Percentiles rank a stretch among this genome's conserved stretches.
These are phyloP conservation scores for Ptychodera flava DNA, from an alignment of 35 echinoderm and acorn worm genomes.

Conservation along the genomic window DNA sequence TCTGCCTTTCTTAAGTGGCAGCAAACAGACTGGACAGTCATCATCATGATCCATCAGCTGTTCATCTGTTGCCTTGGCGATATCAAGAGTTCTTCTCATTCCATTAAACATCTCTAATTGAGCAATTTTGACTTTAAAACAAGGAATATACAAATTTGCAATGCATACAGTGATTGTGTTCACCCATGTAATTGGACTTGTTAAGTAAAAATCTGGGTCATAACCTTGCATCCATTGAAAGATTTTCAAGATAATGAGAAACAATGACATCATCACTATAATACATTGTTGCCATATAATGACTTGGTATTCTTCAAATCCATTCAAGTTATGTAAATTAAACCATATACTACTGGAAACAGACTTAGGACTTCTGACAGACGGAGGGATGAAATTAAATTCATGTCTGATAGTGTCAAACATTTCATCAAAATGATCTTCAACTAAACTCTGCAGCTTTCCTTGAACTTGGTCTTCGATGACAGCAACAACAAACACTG, in stretches of 20 bases:
- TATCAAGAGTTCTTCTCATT: neutral
- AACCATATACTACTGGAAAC: neutral
- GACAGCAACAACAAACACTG: neutral
- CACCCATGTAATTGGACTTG: neutral
- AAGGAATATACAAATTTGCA: neutral
- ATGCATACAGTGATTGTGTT: neutral
- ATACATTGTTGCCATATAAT: neutral
- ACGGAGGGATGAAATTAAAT: neutral
- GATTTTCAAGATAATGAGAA: neutral
- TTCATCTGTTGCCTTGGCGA: neutral
- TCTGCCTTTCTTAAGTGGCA: neutral
- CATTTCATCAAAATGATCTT: neutral
- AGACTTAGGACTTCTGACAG: neutral
- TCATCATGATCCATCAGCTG: neutral
- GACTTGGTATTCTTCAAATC: neutral
- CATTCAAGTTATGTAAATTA: neutral
- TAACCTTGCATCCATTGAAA: neutral
- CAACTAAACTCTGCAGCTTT: neutral
- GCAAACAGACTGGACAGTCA: neutral
- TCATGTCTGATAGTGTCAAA: neutral
- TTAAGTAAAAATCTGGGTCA: neutral
- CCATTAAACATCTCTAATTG: neutral
- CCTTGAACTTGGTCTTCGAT: neutral
- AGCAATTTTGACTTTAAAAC: neutral
- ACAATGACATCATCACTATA: neutral